A percentile compares a stretch with the other conserved stretches of the same genome.
Conservation (phyloP, 2,113 vertebrate species). For the Muntiacus muntjak region DNA sequence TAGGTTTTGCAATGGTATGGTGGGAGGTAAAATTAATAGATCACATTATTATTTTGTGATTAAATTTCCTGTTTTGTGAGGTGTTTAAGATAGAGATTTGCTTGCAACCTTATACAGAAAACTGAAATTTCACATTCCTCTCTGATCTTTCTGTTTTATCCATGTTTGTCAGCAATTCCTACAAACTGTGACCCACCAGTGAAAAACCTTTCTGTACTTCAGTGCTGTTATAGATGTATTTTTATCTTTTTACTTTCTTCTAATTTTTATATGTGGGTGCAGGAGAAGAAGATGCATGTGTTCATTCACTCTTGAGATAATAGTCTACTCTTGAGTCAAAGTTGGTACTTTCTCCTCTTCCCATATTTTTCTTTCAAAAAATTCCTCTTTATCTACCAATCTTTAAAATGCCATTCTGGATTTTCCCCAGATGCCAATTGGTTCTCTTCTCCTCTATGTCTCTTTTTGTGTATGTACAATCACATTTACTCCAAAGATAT, state of each 20-base stretch:
- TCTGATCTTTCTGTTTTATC: background rate
- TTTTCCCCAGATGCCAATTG: background rate
- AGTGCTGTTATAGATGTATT: background rate
- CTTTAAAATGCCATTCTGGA: background rate
- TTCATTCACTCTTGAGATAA: background rate
- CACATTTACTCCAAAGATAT: background rate
- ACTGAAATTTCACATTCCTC: background rate
- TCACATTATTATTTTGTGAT: background rate
- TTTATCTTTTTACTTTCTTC: background rate
- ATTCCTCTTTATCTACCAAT: background rate
- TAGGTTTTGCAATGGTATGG: background rate
- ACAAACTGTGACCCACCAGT: background rate
- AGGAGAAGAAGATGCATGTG: background rate
- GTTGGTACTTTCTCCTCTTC: background rate
- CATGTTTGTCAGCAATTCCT: background rate
- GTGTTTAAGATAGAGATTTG: background rate
- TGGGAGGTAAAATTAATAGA: background rate
- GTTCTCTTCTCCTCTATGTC: background rate
- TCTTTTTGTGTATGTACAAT: background rate
- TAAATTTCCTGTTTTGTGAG: background rate
- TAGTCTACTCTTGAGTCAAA: slow-evolving; percentile 7
- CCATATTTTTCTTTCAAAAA: slow-evolving; percentile 31
- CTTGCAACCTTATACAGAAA: background rate
- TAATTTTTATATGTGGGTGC: background rate
- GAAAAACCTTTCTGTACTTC: slow-evolving; percentile 5